Percentiles rank a stretch among this genome's conserved stretches.
phyloP scores from a whole-genome alignment of 1,140 invertebrate genomes.

The Caenorhabditis remanei region DNA sequence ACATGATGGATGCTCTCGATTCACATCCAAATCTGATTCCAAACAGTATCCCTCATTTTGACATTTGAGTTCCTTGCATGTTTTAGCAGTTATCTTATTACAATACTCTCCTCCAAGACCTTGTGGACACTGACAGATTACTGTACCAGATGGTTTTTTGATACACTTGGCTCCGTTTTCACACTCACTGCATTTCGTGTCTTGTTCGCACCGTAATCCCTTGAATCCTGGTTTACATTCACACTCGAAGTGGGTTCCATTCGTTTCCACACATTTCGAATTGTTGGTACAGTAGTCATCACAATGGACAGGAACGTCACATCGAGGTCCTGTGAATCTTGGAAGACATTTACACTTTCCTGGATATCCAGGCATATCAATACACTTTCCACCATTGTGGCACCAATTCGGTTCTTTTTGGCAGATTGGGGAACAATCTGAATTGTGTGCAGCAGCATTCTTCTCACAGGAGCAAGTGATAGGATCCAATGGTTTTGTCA shows the following conservation, averaged over 20 bases:
- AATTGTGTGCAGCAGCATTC: conserved; percentile 14
- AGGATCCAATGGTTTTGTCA: not conserved
- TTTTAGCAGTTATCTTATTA: not conserved
- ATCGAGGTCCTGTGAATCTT: conserved; percentile 10
- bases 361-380: conserved; percentile 11
- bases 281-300: conserved; percentile 40
- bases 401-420: conserved; percentile 30
- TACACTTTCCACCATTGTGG: conserved; percentile 36
- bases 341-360: conserved; percentile 36
- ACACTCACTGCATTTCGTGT: conserved; percentile 37
- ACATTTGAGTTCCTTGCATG: conserved; percentile 4
- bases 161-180: conserved; percentile 24
- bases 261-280: conserved; percentile 22
- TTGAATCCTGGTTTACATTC: conserved; percentile 40
- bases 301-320: conserved; percentile 16
- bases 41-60: conserved; percentile 5
- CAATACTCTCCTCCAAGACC: conserved; percentile 25
- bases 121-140: conserved; percentile 1
- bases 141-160: conserved; percentile 26
- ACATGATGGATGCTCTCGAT: not conserved
- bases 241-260: conserved; percentile 45
- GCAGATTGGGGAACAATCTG: conserved; percentile 41
- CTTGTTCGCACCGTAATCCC: conserved; percentile 28
- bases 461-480: conserved; percentile 31
- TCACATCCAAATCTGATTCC: not conserved